A percentile compares a stretch with the other conserved stretches of the same genome.
These are phyloP conservation scores for Netelia inedita DNA, from an alignment of 2,888 invertebrate genomes.

Conservation along the genomic window DNA sequence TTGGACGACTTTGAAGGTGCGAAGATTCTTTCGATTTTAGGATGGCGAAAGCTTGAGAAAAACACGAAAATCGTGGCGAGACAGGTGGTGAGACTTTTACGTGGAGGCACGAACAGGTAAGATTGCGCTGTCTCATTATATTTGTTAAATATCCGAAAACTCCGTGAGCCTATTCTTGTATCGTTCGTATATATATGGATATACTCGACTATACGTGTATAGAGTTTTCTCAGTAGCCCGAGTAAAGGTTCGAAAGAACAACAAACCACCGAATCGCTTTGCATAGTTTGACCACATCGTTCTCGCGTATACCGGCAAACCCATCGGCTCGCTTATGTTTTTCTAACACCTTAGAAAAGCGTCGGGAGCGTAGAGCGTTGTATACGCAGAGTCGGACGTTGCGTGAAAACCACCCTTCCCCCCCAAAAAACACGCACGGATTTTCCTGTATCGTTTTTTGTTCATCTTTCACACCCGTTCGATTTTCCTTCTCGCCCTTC, in stretches of 20 bases:
- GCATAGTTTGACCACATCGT: conserved; percentile 52
- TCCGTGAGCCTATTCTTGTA: conserved; percentile 57
- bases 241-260: conserved; percentile 61
- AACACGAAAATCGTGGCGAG: conserved; percentile 33
- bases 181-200: conserved; percentile 53
- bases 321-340: conserved; percentile 74
- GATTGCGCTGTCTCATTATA: conserved; percentile 70
- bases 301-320: conserved; percentile 69
- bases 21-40: background rate
- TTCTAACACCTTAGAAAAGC: conserved; percentile 72
- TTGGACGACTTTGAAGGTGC: no score
- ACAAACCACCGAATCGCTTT: conserved; percentile 61
- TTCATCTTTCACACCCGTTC: background rate
- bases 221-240: conserved; percentile 61
- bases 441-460: conserved; percentile 6
- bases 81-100: conserved; percentile 51
- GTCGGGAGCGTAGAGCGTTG: background rate
- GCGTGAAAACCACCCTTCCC: background rate
- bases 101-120: conserved; percentile 16
- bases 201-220: background rate
- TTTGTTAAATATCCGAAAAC: conserved; percentile 73
- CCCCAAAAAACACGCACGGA: conserved; percentile 33
- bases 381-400: conserved; percentile 2
- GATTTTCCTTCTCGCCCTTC: conserved; percentile 45
- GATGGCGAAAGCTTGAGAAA: conserved; percentile 14